Percentiles rank a stretch among this genome's conserved stretches.
phyloP scores from a whole-genome alignment of 2,797 vertebrate species.

The Enteromius unitaeniatus region DNA sequence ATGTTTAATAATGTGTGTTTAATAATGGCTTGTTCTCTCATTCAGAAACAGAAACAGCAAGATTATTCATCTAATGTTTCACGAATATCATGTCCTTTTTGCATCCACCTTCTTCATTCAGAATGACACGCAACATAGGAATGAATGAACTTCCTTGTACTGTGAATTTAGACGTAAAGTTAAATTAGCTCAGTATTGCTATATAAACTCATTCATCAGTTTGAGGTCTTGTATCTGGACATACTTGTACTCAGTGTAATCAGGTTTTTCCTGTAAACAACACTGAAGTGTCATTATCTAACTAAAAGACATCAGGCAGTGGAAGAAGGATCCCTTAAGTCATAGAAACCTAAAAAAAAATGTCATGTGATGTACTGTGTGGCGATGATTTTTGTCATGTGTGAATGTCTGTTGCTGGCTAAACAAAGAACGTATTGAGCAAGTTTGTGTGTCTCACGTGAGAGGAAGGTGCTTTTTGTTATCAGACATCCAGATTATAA shows the following conservation, averaged over 20 bases:
- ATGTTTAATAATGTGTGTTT: background rate
- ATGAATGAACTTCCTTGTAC: background rate
- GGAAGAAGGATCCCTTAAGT: background rate
- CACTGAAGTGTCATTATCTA: background rate
- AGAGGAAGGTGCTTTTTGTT: slow-evolving; percentile 20
- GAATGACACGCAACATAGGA: background rate
- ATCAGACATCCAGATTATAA: slow-evolving; percentile 5
- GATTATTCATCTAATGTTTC: background rate
- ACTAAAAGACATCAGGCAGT: slow-evolving; percentile 1
- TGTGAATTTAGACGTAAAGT: background rate
- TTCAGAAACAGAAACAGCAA: background rate
- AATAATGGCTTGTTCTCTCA: background rate
- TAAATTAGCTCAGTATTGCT: slow-evolving; percentile 4
- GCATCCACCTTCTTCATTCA: slow-evolving; percentile 2
- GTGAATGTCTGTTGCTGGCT: background rate
- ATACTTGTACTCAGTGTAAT: slow-evolving; percentile 5
- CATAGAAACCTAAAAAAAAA: background rate
- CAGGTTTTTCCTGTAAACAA: slow-evolving; percentile 12
- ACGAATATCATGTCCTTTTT: background rate
- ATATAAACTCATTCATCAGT: slow-evolving; percentile 7
- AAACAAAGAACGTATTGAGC: slow-evolving; percentile 27
- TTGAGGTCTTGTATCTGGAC: background rate
- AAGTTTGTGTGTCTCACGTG: slow-evolving; percentile 11
- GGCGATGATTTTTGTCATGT: slow-evolving; percentile 3
- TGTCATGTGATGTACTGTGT: slow-evolving; percentile 41